Conservation (phyloP, 2,888 invertebrate species). For the Meloe dianella region DNA sequence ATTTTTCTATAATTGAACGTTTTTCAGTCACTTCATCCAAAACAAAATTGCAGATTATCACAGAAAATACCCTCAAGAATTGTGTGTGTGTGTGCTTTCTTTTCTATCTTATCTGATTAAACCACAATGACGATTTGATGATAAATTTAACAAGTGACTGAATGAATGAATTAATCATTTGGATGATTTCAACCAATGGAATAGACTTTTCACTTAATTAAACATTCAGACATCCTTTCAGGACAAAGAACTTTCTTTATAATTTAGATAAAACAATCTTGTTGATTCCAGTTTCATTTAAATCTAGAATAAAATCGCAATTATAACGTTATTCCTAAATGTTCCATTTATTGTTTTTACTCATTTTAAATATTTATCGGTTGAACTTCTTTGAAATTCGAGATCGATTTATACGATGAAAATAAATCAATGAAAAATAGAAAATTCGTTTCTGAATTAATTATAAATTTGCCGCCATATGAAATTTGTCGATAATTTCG, state of each 20-base stretch:
- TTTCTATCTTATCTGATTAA: background rate
- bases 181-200: background rate
- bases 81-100: background rate
- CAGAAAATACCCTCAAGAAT: background rate
- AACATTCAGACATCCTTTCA: background rate
- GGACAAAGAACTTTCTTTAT: conserved; percentile 8
- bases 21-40: background rate
- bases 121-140: background rate
- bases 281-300: too few species aligned
- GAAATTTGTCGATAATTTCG: too few species aligned
- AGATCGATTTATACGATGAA: too few species aligned
- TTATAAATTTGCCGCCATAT: too few species aligned
- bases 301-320: too few species aligned
- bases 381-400: too few species aligned
- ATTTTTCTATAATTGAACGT: background rate
- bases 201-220: background rate
- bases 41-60: background rate
- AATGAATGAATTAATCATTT: background rate
- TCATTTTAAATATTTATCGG: too few species aligned
- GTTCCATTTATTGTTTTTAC: too few species aligned
- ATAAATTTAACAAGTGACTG: background rate
- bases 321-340: too few species aligned
- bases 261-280: too few species aligned
- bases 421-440: too few species aligned
- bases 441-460: too few species aligned